These are phyloP conservation scores for rat (Rattus norvegicus) DNA, from an alignment of 2,113 vertebrate genomes.

Conservation along the genomic window GRCr8 NC_086031.1:54024501-54025000, in stretches of 20 bases:
- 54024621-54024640: neutral
- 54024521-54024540: neutral
- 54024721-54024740: neutral
- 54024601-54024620: neutral
- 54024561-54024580: neutral
- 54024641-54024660: neutral
- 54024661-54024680: neutral
- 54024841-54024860: neutral
- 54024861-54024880: neutral
- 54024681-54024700: neutral
- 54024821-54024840: neutral
- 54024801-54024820: neutral
- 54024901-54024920: neutral
- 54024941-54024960: neutral
- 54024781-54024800: neutral
- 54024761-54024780: neutral
- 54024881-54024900: neutral
- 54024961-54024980: constrained; percentile 75
- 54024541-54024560: too few relatives aligned
- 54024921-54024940: neutral
- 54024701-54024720: neutral
- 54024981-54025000: constrained; percentile 77
- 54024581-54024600: neutral
- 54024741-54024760: neutral
- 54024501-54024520: neutral